Conservation (phyloP, 2,113 vertebrate genomes). For the Struthidea cinerea region DNA sequence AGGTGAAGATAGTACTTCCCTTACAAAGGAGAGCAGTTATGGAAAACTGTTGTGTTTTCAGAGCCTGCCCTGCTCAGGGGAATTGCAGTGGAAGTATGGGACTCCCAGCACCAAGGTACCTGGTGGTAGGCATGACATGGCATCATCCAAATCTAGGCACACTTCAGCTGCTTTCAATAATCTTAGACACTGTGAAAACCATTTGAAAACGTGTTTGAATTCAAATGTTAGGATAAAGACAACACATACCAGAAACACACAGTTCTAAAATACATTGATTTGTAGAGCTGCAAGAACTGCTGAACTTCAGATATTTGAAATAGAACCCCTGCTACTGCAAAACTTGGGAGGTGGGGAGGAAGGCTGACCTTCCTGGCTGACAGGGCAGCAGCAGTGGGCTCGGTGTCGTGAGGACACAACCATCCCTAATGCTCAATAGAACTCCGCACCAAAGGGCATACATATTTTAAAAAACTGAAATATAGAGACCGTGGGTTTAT, state of each 20-base stretch:
- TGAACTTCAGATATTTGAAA: not conserved
- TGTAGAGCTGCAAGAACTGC: not conserved
- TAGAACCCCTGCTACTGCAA: not conserved
- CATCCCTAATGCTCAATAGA: not conserved
- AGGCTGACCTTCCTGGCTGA: not conserved
- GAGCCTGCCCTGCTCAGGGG: not conserved
- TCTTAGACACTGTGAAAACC: not conserved
- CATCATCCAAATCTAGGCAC: not conserved
- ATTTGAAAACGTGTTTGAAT: not conserved
- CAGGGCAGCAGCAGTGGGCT: not conserved
- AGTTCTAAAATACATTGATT: not conserved
- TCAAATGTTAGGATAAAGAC: not conserved
- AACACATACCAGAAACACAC: not conserved
- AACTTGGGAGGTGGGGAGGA: not conserved
- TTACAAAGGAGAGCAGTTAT: not conserved
- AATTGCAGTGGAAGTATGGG: not conserved
- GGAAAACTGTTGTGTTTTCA: not conserved
- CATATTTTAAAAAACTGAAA: not conserved
- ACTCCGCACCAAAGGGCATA: not conserved
- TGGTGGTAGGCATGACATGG: not conserved
- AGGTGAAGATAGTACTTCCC: not conserved
- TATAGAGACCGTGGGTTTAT: accelerated
- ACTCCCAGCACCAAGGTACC: not conserved
- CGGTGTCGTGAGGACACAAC: not conserved
- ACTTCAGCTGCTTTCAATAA: not conserved